These are phyloP conservation scores for Bagarius yarrelli DNA, from an alignment of 2,113 vertebrate species.

Conservation along the genomic window DNA sequence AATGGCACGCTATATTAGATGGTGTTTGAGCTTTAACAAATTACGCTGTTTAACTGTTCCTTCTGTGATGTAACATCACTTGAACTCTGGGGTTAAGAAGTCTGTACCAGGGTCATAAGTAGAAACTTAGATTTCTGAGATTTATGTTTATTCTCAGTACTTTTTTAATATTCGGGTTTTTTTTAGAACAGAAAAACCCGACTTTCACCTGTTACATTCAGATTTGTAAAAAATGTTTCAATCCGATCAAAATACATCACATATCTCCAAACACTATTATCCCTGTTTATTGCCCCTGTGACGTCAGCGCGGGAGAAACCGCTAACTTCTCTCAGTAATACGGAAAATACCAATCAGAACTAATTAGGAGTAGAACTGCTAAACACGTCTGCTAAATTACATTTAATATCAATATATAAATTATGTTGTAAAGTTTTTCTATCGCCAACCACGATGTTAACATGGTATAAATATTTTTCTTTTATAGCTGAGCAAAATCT, in stretches of 20 bases:
- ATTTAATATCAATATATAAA: no score
- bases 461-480: no score
- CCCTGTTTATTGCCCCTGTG: background rate
- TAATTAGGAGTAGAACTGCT: no score
- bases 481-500: background rate
- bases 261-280: background rate
- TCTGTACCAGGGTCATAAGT: background rate
- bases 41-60: background rate
- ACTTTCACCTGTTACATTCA: background rate
- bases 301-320: conserved; percentile 9
- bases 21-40: background rate
- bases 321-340: background rate
- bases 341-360: background rate
- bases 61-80: background rate
- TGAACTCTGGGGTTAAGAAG: background rate
- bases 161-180: no score
- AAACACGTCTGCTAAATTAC: background rate
- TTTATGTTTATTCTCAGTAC: background rate
- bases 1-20: no score
- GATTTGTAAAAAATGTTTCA: background rate
- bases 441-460: no score
- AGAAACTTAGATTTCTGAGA: background rate
- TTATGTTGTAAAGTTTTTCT: no score
- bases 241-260: background rate
- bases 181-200: background rate